phyloP scores from a whole-genome alignment of 2,888 invertebrate species.

The Drosophila suboccidentalis region DNA sequence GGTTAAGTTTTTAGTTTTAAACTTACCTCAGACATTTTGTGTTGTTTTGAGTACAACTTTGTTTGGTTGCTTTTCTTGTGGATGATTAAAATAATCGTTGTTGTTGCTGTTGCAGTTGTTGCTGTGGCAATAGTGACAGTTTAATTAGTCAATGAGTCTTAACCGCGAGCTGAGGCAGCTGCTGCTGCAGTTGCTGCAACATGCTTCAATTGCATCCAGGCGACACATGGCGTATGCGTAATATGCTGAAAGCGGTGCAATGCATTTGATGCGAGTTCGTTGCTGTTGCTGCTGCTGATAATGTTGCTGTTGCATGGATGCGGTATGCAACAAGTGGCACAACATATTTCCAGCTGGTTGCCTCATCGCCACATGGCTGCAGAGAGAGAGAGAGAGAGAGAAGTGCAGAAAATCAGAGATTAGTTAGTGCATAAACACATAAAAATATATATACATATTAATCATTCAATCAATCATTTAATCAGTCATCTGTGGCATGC shows the following conservation, averaged over 20 bases:
- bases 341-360: constrained; percentile 59
- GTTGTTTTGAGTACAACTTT: constrained; percentile 47
- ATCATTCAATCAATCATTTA: constrained; percentile 46
- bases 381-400: background rate
- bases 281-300: constrained; percentile 42
- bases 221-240: constrained; percentile 66
- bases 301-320: constrained; percentile 35
- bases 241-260: constrained; percentile 20
- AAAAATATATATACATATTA: background rate
- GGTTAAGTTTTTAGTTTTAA: background rate
- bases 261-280: constrained; percentile 60
- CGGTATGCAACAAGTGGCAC: constrained; percentile 70
- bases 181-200: constrained; percentile 51
- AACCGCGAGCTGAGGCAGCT: constrained; percentile 29
- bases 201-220: constrained; percentile 50
- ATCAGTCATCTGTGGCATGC: constrained; percentile 13
- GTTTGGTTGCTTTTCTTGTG: constrained; percentile 25
- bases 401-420: constrained; percentile 17
- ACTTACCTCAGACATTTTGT: constrained; percentile 74
- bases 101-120: constrained; percentile 29
- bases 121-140: constrained; percentile 29
- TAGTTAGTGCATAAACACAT: background rate
- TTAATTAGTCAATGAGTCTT: constrained; percentile 37
- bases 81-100: constrained; percentile 18
- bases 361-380: constrained; percentile 55